phyloP scores from a whole-genome alignment of 92 coral and sea anemone species.

The Paramuricea clavata region DNA sequence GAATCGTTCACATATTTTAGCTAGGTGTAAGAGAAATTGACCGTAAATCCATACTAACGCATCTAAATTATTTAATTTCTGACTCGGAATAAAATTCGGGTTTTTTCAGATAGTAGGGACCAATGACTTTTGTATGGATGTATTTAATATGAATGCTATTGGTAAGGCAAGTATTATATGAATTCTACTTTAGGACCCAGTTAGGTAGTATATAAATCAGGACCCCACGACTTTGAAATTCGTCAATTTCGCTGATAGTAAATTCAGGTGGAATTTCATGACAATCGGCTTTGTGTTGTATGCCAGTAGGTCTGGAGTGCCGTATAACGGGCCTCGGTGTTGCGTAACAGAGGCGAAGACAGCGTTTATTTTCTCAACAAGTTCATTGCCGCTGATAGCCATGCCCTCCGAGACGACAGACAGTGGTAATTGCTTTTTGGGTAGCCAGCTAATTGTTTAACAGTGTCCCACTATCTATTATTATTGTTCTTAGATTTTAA shows the following conservation, averaged over 20 bases:
- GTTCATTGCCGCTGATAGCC: no score
- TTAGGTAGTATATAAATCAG: constrained; percentile 10
- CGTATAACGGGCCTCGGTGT: no score
- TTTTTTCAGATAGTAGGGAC: no score
- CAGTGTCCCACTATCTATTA: constrained; percentile 9
- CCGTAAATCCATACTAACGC: no score
- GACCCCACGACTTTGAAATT: background rate
- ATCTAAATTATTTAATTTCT: no score
- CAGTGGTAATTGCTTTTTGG: background rate
- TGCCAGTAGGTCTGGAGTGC: no score
- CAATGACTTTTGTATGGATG: constrained; percentile 13
- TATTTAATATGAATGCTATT: constrained; percentile 41
- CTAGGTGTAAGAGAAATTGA: no score
- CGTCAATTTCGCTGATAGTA: background rate
- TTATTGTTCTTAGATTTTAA: background rate
- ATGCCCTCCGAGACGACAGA: background rate
- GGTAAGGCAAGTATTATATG: constrained; percentile 27
- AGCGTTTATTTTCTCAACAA: no score
- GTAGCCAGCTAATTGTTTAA: background rate
- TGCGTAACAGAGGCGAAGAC: no score
- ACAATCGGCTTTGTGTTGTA: no score
- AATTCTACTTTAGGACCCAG: constrained; percentile 40
- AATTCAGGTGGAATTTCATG: background rate
- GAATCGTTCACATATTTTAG: no score
- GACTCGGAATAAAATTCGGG: no score